Evolutionary conservation across 2,888 invertebrate genomes (phyloP).

Genomic region (Dastarcus helophoroides): DNA sequence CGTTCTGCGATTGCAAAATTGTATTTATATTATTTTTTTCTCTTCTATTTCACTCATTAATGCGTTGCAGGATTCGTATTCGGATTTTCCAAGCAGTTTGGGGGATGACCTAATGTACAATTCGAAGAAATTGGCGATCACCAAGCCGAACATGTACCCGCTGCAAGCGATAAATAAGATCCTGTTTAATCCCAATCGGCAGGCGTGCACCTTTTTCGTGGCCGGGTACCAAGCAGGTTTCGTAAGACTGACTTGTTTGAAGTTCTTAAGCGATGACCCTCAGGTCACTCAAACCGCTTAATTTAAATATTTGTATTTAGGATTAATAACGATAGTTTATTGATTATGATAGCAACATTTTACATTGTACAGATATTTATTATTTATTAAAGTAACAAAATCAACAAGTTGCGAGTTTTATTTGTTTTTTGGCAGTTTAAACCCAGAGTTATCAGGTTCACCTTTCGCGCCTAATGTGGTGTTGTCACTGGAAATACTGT

Average conservation of each 20-base stretch:
- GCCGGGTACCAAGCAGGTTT: constrained; percentile 41
- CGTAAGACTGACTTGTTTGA: constrained; percentile 28
- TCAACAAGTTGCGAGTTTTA: no score
- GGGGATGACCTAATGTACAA: constrained; percentile 10
- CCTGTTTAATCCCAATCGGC: constrained; percentile 37
- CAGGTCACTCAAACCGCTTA: no score
- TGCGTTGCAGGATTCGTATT: constrained; percentile 11
- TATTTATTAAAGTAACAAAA: no score
- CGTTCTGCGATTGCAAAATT: constrained; percentile 31
- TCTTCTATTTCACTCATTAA: neutral
- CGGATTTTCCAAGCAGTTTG: constrained; percentile 12
- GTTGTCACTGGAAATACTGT: no score
- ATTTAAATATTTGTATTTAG: no score
- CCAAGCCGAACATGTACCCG: constrained; percentile 26
- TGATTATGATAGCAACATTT: no score
- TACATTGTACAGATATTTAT: no score
- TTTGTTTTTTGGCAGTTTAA: no score
- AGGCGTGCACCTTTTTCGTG: constrained; percentile 35
- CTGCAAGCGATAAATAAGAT: constrained; percentile 31
- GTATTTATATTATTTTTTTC: neutral
- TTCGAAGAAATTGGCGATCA: constrained; percentile 12
- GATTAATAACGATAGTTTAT: no score
- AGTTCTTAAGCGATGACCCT: constrained; percentile 23
- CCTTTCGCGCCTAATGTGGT: no score
- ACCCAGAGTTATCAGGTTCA: no score